A percentile compares a stretch with the other conserved stretches of the same genome.
These are phyloP conservation scores for Eudemis profundana DNA, from an alignment of 2,888 invertebrate species.

Conservation along the genomic window DNA sequence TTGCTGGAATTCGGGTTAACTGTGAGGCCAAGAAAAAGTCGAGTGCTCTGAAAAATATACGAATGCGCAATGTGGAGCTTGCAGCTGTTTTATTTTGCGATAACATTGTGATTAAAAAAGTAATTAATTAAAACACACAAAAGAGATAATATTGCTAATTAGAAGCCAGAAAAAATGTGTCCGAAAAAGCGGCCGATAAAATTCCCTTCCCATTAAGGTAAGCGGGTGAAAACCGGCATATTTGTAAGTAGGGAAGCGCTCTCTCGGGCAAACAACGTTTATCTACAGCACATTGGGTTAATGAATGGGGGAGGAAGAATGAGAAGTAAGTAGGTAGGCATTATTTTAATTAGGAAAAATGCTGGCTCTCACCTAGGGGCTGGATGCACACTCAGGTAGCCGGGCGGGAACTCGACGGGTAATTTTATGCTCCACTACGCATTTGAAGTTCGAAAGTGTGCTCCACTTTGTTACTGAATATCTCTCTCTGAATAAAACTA, in stretches of 20 bases:
- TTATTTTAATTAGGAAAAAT: conserved; percentile 84
- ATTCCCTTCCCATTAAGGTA: conserved; percentile 69
- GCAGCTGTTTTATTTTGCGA: conserved; percentile 22
- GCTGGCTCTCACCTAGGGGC: conserved; percentile 63
- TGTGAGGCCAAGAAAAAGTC: conserved; percentile 69
- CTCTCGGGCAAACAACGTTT: conserved; percentile 77
- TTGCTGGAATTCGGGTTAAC: conserved; percentile 81
- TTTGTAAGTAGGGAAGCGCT: conserved; percentile 70
- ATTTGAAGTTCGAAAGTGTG: conserved; percentile 34
- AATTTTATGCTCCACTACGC: conserved; percentile 42
- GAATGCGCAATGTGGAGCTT: conserved; percentile 23
- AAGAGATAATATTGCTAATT: conserved; percentile 45
- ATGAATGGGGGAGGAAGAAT: conserved; percentile 79
- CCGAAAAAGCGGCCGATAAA: conserved; percentile 65
- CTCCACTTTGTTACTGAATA: conserved; percentile 35
- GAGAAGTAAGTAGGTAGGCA: conserved; percentile 73
- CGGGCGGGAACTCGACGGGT: conserved; percentile 29
- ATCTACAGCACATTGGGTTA: conserved; percentile 81
- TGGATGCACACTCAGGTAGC: conserved; percentile 36
- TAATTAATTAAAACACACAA: conserved; percentile 64
- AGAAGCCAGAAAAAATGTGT: conserved; percentile 58
- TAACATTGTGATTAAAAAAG: conserved; percentile 52
- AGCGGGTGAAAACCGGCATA: conserved; percentile 72
- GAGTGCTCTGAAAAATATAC: conserved; percentile 61
- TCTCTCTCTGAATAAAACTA: conserved; percentile 6